Evolutionary conservation across 1,140 invertebrate species (phyloP).

Genomic region (Procambarus clarkii): DNA sequence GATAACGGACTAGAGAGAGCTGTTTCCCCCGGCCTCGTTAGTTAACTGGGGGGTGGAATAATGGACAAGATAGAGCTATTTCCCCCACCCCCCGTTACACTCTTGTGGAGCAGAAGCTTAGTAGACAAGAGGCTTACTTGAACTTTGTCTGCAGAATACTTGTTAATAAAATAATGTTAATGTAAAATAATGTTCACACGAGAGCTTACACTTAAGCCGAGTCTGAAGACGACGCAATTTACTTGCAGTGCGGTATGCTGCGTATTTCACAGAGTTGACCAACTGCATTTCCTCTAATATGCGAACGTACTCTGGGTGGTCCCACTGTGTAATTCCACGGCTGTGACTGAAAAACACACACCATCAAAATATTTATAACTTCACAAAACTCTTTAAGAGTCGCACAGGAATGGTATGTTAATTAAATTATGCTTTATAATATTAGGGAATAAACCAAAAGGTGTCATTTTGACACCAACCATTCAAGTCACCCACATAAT

Average conservation of each 20-base stretch:
- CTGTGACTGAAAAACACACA: constrained; percentile 73
- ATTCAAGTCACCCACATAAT: not conserved
- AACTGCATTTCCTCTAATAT: constrained; percentile 79
- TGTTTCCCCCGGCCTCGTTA: too few relatives aligned
- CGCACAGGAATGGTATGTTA: too few relatives aligned
- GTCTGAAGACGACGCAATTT: constrained; percentile 85
- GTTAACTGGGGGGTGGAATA: too few relatives aligned
- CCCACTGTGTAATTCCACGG: constrained; percentile 75
- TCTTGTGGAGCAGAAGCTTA: too few relatives aligned
- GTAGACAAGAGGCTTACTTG: too few relatives aligned
- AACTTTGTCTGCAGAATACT: too few relatives aligned
- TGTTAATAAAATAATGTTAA: too few relatives aligned
- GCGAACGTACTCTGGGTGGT: constrained; percentile 79
- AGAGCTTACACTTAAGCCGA: constrained; percentile 81
- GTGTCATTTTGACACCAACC: not conserved
- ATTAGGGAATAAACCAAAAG: not conserved
- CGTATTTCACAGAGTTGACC: constrained; percentile 86
- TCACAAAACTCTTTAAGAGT: not conserved
- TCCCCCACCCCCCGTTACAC: too few relatives aligned
- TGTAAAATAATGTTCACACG: too few relatives aligned
- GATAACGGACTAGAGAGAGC: too few relatives aligned
- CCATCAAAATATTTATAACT: not conserved
- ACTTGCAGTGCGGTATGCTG: constrained; percentile 87
- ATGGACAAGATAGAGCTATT: too few relatives aligned
- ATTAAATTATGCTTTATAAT: not conserved